phyloP scores from a whole-genome alignment of 2,888 invertebrate species.

The Hermaeophaga mercurialis region DNA sequence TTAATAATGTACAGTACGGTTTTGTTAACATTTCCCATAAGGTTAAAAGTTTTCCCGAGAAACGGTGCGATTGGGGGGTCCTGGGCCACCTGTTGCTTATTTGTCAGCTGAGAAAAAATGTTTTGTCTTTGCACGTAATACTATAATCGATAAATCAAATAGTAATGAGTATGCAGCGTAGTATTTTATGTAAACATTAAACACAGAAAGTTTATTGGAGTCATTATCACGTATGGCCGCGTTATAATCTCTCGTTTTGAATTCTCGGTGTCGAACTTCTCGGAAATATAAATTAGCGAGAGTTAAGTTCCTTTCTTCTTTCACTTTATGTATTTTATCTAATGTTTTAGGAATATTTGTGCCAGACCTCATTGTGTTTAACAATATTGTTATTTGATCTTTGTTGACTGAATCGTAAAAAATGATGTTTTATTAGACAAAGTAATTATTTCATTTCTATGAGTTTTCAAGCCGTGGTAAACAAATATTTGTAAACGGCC shows the following conservation, averaged over 20 bases:
- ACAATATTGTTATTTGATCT: no score
- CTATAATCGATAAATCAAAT: conserved; percentile 37
- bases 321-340: conserved; percentile 5
- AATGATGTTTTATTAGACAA: no score
- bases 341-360: conserved; percentile 7
- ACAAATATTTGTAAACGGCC: no score
- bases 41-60: no score
- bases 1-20: no score
- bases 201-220: conserved; percentile 37
- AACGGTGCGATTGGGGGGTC: no score
- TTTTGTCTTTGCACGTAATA: conserved; percentile 26
- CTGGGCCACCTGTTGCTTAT: conserved; percentile 5
- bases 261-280: conserved; percentile 28
- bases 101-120: conserved; percentile 17
- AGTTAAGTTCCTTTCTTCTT: conserved; percentile 7
- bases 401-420: no score
- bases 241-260: conserved; percentile 28
- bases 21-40: no score
- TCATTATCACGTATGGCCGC: conserved; percentile 38
- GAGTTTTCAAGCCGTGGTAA: no score
- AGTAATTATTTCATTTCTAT: no score
- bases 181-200: conserved; percentile 35
- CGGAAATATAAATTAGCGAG: conserved; percentile 22
- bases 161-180: conserved; percentile 30
- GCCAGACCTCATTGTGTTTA: no score